A percentile compares a stretch with the other conserved stretches of the same genome.
These are phyloP conservation scores for Desmophyllum pertusum DNA, from an alignment of 92 coral and sea anemone species.

Conservation along the genomic window DNA sequence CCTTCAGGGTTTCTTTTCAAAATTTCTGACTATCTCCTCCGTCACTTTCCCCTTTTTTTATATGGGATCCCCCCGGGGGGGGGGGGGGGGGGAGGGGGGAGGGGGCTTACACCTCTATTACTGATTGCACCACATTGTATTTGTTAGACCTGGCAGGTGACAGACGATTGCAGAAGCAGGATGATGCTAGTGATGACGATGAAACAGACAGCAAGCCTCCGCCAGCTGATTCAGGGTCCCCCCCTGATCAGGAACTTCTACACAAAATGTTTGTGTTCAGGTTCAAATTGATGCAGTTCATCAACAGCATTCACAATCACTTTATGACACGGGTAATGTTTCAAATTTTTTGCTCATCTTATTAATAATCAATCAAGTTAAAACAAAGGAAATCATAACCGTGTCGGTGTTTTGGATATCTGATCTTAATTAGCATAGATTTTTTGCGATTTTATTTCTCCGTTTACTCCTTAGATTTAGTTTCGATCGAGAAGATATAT, in stretches of 20 bases:
- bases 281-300: constrained; percentile 93
- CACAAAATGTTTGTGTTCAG: constrained; percentile 92
- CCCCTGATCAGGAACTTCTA: constrained; percentile 53
- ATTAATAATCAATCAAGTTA: too few relatives aligned
- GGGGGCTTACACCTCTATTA: background rate
- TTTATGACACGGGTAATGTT: constrained; percentile 91
- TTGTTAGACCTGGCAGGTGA: constrained; percentile 20
- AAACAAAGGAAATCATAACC: too few relatives aligned
- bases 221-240: background rate
- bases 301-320: constrained; percentile 88
- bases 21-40: background rate
- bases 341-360: background rate
- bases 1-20: too few relatives aligned
- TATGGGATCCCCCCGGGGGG: too few relatives aligned
- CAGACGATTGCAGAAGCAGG: background rate
- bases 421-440: too few relatives aligned
- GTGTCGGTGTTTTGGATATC: too few relatives aligned
- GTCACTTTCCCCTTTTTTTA: background rate
- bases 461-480: too few relatives aligned
- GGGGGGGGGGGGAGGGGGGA: background rate
- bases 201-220: constrained; percentile 15
- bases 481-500: too few relatives aligned
- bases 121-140: background rate
- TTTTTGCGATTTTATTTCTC: too few relatives aligned
- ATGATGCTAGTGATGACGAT: constrained; percentile 52